Evolutionary conservation across 2,113 vertebrate genomes (phyloP).

Genomic region (Esox niger): DNA sequence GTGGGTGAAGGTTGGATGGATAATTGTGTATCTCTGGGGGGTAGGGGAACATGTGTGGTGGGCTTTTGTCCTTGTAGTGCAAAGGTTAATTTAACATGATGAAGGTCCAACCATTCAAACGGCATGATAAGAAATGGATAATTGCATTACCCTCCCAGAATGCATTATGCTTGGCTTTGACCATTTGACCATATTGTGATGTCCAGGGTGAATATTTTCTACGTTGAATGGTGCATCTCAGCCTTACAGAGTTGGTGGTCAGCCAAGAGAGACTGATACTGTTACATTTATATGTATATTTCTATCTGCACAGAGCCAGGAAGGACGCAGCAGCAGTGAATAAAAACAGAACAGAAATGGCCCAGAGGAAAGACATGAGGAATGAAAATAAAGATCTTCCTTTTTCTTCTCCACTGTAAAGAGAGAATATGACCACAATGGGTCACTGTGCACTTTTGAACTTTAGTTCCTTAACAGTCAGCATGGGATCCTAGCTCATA

Average conservation of each 20-base stretch:
- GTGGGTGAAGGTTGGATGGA: neutral
- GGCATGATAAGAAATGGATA: neutral
- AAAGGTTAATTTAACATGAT: neutral
- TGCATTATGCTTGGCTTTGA: neutral
- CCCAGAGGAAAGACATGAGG: constrained; percentile 12
- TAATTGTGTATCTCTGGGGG: neutral
- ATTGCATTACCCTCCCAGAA: constrained; percentile 1
- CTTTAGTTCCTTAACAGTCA: neutral
- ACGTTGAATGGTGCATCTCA: neutral
- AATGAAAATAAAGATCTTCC: constrained; percentile 19
- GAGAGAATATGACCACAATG: neutral
- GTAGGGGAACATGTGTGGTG: neutral
- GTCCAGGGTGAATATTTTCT: neutral
- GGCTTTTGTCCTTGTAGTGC: neutral
- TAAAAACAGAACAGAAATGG: constrained; percentile 4
- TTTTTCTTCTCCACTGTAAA: neutral
- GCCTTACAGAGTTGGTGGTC: neutral
- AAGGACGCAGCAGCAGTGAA: constrained; percentile 14
- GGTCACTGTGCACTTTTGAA: constrained; percentile 29
- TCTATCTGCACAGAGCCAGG: constrained; percentile 7
- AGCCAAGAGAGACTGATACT: neutral
- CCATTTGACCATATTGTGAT: neutral
- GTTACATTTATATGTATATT: constrained; percentile 2
- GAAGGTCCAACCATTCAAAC: neutral
- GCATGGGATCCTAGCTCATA: neutral